Conservation (phyloP, 2,888 invertebrate species). For the Dendrolimus houi region DNA sequence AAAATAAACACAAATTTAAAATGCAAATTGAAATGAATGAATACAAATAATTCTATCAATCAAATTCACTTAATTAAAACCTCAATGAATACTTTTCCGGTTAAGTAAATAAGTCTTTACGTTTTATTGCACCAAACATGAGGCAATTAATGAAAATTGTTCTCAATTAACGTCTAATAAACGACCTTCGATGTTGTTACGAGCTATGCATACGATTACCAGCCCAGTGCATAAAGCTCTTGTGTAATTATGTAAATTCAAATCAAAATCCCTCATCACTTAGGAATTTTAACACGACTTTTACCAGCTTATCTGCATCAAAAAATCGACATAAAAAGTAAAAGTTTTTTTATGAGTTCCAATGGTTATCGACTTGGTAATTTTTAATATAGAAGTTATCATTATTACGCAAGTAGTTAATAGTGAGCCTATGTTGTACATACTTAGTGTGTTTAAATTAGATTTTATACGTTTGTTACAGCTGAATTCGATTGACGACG, state of each 20-base stretch:
- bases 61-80: conserved; percentile 6
- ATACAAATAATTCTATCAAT: too few relatives aligned
- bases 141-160: conserved; percentile 15
- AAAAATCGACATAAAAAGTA: conserved; percentile 6
- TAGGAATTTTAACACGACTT: conserved; percentile 29
- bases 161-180: conserved; percentile 33
- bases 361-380: neutral
- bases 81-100: neutral
- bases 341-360: conserved; percentile 8
- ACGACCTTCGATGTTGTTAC: conserved; percentile 31
- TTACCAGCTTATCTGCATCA: conserved; percentile 1
- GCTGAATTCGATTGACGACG: too few relatives aligned
- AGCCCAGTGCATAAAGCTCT: conserved; percentile 41
- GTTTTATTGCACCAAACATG: too few relatives aligned
- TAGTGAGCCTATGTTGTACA: too few relatives aligned
- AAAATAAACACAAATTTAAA: too few relatives aligned
- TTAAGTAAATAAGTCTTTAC: too few relatives aligned
- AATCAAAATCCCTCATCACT: conserved; percentile 40
- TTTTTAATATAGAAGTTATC: too few relatives aligned
- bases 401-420: too few relatives aligned
- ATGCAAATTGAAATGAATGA: too few relatives aligned
- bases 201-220: conserved; percentile 47
- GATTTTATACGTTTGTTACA: too few relatives aligned
- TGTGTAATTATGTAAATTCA: conserved; percentile 54
- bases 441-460: too few relatives aligned